These are phyloP conservation scores for Tyto alba DNA, from an alignment of 2,113 vertebrate genomes.

Conservation along the genomic window DNA sequence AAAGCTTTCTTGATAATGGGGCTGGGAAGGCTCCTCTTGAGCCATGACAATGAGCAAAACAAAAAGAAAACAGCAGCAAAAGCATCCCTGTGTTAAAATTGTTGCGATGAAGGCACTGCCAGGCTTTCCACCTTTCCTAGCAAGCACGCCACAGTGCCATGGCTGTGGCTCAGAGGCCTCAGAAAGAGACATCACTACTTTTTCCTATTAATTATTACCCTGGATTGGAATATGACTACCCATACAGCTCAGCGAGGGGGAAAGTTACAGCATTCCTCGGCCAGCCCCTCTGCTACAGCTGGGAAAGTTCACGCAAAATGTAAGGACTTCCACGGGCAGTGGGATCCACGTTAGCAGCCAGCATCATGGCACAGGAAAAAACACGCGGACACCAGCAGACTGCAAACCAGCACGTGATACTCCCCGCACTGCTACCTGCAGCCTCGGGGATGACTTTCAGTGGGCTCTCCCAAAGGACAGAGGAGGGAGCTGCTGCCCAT, in stretches of 20 bases:
- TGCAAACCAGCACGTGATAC: background rate
- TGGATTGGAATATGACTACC: accelerated
- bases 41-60: background rate
- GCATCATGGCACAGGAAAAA: background rate
- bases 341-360: background rate
- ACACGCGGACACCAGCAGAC: background rate
- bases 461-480: accelerated
- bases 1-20: background rate
- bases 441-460: background rate
- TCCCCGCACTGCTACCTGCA: background rate
- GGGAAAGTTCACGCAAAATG: accelerated
- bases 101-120: background rate
- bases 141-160: accelerated
- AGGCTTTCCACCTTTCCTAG: background rate
- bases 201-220: background rate
- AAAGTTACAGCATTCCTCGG: background rate
- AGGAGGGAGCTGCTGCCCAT: background rate
- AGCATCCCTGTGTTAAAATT: background rate
- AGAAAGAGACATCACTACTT: background rate
- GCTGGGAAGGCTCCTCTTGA: background rate
- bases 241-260: background rate
- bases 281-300: background rate
- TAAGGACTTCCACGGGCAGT: accelerated
- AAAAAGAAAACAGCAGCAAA: background rate
- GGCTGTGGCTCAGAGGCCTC: background rate